Percentiles rank a stretch among this genome's conserved stretches.
Conservation (phyloP, 2,113 vertebrate genomes). For the Chaetodon trifascialis region DNA sequence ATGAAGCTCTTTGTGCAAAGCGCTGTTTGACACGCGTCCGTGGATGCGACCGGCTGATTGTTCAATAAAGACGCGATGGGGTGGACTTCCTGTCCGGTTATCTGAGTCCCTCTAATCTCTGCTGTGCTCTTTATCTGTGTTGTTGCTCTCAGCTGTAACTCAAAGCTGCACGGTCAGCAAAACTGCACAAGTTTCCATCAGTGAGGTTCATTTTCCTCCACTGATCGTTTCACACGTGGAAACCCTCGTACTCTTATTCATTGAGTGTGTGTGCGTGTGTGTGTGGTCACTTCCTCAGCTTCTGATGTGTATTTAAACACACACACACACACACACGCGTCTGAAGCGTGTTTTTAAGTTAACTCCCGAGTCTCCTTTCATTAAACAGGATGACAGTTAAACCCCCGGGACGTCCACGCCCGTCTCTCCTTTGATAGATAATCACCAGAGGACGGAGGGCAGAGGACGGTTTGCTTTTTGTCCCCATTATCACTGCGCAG, state of each 20-base stretch:
- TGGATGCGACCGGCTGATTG: conserved; percentile 1
- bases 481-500: conserved; percentile 3
- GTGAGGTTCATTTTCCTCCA: not conserved
- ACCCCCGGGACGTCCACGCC: conserved; percentile 43
- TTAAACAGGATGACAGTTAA: conserved; percentile 61
- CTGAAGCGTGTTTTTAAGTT: conserved; percentile 23
- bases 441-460: not conserved
- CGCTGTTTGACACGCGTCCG: not conserved
- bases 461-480: not conserved
- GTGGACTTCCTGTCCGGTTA: conserved; percentile 3
- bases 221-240: too few relatives aligned
- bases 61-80: not conserved
- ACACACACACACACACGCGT: not conserved
- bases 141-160: conserved; percentile 18
- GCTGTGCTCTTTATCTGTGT: conserved; percentile 32
- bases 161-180: conserved; percentile 9
- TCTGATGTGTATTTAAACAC: conserved; percentile 19
- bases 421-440: conserved; percentile 38
- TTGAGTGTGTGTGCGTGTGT: too few relatives aligned
- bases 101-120: conserved; percentile 44
- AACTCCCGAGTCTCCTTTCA: not conserved
- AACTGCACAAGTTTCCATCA: not conserved
- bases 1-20: not conserved
- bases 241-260: too few relatives aligned
- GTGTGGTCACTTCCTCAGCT: not conserved